Evolutionary conservation across 2,888 invertebrate species (phyloP).

Genomic region (Cremastobaeus sp.): DNA sequence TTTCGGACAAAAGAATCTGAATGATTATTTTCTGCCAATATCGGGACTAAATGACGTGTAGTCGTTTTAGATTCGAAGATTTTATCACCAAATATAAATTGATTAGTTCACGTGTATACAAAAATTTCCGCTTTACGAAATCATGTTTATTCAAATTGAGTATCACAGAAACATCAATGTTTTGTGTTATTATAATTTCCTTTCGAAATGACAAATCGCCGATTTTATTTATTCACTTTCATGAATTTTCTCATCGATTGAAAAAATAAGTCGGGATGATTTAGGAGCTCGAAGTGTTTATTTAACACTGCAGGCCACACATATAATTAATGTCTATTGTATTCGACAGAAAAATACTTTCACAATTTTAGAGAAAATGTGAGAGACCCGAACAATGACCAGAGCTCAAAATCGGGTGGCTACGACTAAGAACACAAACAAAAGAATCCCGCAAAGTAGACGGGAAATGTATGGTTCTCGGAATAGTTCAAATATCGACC

Average conservation of each 20-base stretch:
- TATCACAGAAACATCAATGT: too few relatives aligned
- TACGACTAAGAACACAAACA: conserved; percentile 31
- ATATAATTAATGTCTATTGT: conserved; percentile 11
- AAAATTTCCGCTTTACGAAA: too few relatives aligned
- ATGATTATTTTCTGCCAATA: too few relatives aligned
- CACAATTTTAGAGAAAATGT: conserved; percentile 27
- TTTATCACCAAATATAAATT: background rate
- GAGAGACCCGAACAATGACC: conserved; percentile 19
- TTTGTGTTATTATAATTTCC: too few relatives aligned
- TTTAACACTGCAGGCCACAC: background rate
- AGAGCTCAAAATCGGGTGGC: conserved; percentile 21
- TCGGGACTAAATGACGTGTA: too few relatives aligned
- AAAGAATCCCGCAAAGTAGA: conserved; percentile 10
- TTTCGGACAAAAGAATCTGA: background rate
- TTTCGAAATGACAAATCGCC: too few relatives aligned
- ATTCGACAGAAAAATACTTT: conserved; percentile 21
- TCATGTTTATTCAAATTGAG: background rate
- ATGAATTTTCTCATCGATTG: background rate
- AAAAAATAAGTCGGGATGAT: background rate
- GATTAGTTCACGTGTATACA: background rate
- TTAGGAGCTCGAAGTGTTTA: background rate
- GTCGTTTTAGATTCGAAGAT: too few relatives aligned
- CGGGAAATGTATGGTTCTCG: background rate
- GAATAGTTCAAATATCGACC: conserved; percentile 13
- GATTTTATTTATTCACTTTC: too few relatives aligned